phyloP scores from a whole-genome alignment of 2,113 vertebrate species.

The Lontra canadensis region DNA sequence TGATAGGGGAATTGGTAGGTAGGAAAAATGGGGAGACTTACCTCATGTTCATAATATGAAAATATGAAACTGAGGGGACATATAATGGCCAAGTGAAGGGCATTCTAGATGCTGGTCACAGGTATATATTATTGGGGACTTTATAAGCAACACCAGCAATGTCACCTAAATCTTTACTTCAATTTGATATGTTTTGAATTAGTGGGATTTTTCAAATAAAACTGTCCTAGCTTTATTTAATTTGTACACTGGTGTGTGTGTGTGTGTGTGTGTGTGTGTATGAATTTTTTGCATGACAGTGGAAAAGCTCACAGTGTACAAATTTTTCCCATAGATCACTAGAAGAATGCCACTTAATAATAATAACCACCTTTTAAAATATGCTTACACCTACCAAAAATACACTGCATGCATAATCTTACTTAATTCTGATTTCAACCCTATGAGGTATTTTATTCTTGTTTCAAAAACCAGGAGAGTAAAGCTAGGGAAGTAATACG shows the following conservation, averaged over 20 bases:
- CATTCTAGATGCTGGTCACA: not conserved
- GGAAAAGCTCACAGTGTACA: not conserved
- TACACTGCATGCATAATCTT: not conserved
- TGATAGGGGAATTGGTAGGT: not conserved
- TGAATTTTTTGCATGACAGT: not conserved
- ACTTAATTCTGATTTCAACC: not conserved
- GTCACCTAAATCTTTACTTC: not conserved
- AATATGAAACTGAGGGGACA: not conserved
- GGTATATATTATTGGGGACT: not conserved
- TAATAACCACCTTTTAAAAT: not conserved
- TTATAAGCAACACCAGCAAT: not conserved
- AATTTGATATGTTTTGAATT: not conserved
- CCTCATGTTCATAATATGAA: not conserved
- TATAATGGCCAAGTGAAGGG: not conserved
- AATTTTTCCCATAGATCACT: not conserved
- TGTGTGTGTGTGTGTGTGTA: not conserved
- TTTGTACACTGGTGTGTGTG: not conserved
- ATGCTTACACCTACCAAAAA: not conserved
- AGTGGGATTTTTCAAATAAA: not conserved
- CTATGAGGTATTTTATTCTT: not conserved
- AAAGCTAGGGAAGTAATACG: not conserved
- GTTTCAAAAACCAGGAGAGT: not conserved
- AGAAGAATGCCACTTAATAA: not conserved
- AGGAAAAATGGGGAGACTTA: not conserved
- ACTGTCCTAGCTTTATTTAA: not conserved